These are phyloP conservation scores for Drosophila sulfurigaster DNA, from an alignment of 1,140 invertebrate genomes.

Conservation along the genomic window DNA sequence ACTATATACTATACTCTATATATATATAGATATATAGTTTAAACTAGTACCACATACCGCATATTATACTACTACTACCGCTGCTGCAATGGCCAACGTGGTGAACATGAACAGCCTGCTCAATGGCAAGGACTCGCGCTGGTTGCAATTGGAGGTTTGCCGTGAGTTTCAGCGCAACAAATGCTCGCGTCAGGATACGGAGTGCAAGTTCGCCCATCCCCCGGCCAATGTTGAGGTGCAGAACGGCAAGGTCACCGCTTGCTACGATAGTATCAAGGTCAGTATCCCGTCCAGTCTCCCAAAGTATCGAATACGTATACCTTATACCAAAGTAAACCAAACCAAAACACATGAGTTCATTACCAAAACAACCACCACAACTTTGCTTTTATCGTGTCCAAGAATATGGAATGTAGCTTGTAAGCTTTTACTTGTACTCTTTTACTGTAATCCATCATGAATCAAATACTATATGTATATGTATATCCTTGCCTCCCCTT, in stretches of 20 bases:
- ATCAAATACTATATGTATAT: conserved; percentile 16
- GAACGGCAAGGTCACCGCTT: conserved; percentile 99
- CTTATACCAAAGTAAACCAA: not conserved
- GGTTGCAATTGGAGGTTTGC: conserved; percentile 99
- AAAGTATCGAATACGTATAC: not conserved
- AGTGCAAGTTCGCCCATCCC: conserved; percentile 99
- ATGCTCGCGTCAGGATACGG: conserved; percentile 98
- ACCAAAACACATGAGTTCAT: conserved; percentile 3
- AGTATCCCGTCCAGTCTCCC: conserved; percentile 80
- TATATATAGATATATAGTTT: conserved; percentile 35
- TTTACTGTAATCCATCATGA: conserved; percentile 50
- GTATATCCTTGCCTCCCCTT: not conserved
- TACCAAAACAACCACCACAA: conserved; percentile 17
- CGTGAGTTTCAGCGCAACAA: conserved; percentile 99
- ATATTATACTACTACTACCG: conserved; percentile 47
- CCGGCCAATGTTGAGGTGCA: conserved; percentile 99
- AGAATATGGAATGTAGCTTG: conserved; percentile 66
- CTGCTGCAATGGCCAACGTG: conserved; percentile 92
- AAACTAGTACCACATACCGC: conserved; percentile 18
- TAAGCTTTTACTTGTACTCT: conserved; percentile 62
- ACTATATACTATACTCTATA: conserved; percentile 43
- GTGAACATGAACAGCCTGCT: conserved; percentile 98
- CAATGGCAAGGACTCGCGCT: conserved; percentile 99
- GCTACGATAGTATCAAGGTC: conserved; percentile 99
- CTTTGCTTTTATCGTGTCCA: conserved; percentile 61